A percentile compares a stretch with the other conserved stretches of the same genome.
These are phyloP conservation scores for Homalodisca vitripennis DNA, from an alignment of 1,140 invertebrate genomes.

Conservation along the genomic window DNA sequence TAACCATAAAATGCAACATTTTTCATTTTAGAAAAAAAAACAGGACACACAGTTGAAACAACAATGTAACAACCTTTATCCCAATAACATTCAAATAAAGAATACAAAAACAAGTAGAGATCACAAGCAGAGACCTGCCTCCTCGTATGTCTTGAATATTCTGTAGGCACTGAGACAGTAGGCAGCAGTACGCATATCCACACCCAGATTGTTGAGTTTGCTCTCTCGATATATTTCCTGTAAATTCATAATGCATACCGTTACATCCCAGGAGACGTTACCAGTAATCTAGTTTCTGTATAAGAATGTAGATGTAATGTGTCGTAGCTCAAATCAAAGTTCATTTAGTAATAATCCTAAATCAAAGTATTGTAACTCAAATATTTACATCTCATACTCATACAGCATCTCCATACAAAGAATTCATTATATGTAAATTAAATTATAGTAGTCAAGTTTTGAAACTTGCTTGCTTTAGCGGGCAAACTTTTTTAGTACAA, in stretches of 20 bases:
- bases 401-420: no score
- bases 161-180: conserved; percentile 81
- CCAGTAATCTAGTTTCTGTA: not conserved
- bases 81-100: no score
- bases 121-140: conserved; percentile 62
- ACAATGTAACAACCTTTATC: no score
- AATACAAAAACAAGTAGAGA: no score
- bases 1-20: no score
- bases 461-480: no score
- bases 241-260: not conserved
- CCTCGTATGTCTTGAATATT: conserved; percentile 77
- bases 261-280: not conserved
- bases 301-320: not conserved
- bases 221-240: conserved; percentile 73
- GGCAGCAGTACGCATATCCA: conserved; percentile 80
- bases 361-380: not conserved
- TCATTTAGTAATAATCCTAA: not conserved
- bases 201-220: conserved; percentile 68
- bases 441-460: no score
- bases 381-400: not conserved
- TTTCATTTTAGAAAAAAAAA: no score
- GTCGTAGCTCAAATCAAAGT: not conserved
- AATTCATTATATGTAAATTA: no score
- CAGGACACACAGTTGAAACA: no score
- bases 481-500: no score